These are phyloP conservation scores for Meteorus sp. DNA, from an alignment of 1,140 invertebrate species.

Conservation along the genomic window DNA sequence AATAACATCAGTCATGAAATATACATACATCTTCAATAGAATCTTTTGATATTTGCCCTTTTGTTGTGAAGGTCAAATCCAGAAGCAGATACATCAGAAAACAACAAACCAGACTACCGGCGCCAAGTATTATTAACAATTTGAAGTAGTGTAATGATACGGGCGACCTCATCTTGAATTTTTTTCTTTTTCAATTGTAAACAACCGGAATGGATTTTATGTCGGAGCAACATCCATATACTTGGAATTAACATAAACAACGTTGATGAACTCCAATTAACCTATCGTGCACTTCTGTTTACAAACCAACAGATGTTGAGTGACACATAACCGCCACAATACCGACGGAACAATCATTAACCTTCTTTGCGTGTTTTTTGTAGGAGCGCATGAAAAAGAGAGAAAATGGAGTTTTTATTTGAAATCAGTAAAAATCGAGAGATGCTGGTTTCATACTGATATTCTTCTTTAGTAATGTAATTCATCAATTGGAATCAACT, in stretches of 20 bases:
- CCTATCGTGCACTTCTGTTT: background rate
- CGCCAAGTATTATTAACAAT: conserved; percentile 45
- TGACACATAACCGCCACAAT: too few relatives aligned
- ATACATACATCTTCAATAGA: conserved; percentile 45
- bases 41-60: conserved; percentile 37
- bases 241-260: too few relatives aligned
- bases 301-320: too few relatives aligned
- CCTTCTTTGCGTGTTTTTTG: too few relatives aligned
- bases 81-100: conserved; percentile 54
- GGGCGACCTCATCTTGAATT: conserved; percentile 45
- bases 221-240: too few relatives aligned
- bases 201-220: background rate
- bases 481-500: too few relatives aligned
- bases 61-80: conserved; percentile 49
- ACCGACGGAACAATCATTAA: too few relatives aligned
- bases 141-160: conserved; percentile 40
- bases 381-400: too few relatives aligned
- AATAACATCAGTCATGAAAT: conserved; percentile 2
- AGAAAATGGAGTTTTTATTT: too few relatives aligned
- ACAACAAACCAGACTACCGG: conserved; percentile 48
- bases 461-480: too few relatives aligned
- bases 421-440: too few relatives aligned
- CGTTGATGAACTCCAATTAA: conserved; percentile 7
- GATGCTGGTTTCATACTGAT: too few relatives aligned
- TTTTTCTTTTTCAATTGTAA: background rate